These are phyloP conservation scores for Gallinago nigripennis DNA, from an alignment of 2,797 vertebrate species.

Conservation along the genomic window DNA sequence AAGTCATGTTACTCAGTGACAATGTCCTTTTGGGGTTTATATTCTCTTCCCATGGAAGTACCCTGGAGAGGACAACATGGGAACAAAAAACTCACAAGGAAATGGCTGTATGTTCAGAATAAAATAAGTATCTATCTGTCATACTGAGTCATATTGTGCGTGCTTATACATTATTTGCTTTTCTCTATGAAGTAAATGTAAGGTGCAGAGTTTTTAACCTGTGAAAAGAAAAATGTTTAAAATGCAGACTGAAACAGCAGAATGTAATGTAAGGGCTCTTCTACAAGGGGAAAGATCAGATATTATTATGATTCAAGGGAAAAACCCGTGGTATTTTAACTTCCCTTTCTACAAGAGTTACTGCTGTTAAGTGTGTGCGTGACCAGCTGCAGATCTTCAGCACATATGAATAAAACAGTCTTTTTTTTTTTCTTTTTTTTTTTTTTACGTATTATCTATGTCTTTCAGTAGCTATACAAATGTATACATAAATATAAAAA, in stretches of 20 bases:
- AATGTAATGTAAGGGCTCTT: background rate
- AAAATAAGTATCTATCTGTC: background rate
- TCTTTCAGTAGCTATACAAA: background rate
- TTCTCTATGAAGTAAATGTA: background rate
- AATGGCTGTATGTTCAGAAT: background rate
- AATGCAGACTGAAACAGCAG: background rate
- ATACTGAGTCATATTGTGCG: background rate
- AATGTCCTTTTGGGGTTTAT: background rate
- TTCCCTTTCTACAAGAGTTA: background rate
- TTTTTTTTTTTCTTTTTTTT: background rate
- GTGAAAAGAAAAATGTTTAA: background rate
- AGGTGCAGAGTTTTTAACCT: background rate
- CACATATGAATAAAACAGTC: background rate
- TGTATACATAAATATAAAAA: background rate
- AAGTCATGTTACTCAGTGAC: background rate
- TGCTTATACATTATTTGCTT: background rate
- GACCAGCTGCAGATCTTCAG: background rate
- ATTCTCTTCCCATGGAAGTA: background rate
- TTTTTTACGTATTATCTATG: background rate
- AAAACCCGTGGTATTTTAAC: background rate
- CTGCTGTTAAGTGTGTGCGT: background rate
- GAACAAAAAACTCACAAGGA: background rate
- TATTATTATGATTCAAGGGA: background rate
- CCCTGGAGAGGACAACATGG: background rate
- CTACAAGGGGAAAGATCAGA: background rate